Conservation (phyloP, 2,797 vertebrate genomes). For the Sylvia borin region DNA sequence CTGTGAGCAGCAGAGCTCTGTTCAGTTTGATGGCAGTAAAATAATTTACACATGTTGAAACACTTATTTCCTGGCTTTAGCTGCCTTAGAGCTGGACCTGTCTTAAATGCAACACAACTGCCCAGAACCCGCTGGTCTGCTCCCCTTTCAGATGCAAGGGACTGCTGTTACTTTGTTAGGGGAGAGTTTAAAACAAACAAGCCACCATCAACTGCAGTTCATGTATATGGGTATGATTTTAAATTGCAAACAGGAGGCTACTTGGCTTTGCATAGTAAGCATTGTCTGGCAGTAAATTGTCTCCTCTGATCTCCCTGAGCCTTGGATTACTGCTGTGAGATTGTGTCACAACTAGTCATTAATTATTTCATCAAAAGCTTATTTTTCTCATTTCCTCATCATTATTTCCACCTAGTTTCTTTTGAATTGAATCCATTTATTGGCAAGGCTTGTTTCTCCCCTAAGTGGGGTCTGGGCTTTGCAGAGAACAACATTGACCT, state of each 20-base stretch:
- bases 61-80: not conserved
- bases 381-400: slow-evolving; percentile 68
- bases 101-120: not conserved
- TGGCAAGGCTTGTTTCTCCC: slow-evolving; percentile 24
- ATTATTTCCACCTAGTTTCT: slow-evolving; percentile 66
- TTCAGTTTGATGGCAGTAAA: not conserved
- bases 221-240: slow-evolving; percentile 44
- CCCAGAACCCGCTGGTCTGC: not conserved
- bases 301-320: slow-evolving; percentile 60
- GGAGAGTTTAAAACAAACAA: slow-evolving; percentile 33
- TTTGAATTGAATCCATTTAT: slow-evolving; percentile 57
- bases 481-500: not conserved
- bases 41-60: not conserved
- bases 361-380: slow-evolving; percentile 68
- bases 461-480: not conserved
- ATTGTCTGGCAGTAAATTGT: slow-evolving; percentile 55
- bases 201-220: not conserved
- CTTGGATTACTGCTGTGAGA: slow-evolving; percentile 68
- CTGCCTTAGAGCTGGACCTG: not conserved
- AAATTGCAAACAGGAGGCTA: slow-evolving; percentile 64
- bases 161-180: not conserved
- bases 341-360: slow-evolving; percentile 66
- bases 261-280: slow-evolving; percentile 57
- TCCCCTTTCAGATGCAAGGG: not conserved
- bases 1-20: not conserved